Conservation (phyloP, 2,797 vertebrate genomes). For the Lerista edwardsae region DNA sequence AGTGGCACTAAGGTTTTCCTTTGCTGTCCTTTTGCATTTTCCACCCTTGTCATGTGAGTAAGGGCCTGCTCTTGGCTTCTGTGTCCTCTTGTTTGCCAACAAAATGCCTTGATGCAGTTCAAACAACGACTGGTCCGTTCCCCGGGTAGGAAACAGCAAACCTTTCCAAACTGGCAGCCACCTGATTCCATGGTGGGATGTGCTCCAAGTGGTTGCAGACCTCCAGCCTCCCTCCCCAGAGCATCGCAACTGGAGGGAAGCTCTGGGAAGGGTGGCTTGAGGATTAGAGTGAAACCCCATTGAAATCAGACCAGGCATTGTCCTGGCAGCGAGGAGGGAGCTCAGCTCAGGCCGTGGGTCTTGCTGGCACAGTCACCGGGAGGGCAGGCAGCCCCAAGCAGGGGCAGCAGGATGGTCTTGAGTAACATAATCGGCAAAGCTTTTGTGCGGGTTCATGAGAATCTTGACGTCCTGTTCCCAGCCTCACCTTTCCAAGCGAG, state of each 20-base stretch:
- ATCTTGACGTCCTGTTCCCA: not conserved
- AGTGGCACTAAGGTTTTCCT: too few relatives aligned
- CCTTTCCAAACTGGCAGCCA: not conserved
- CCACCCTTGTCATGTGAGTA: not conserved
- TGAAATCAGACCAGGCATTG: not conserved
- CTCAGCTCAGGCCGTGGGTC: not conserved
- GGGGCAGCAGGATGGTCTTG: not conserved
- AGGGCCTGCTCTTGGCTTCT: not conserved
- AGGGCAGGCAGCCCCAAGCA: not conserved
- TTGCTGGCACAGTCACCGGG: not conserved
- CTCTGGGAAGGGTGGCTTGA: not conserved
- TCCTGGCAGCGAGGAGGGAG: not conserved
- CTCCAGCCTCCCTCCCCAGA: not conserved
- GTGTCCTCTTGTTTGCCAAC: slow-evolving; percentile 12
- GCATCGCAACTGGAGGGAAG: not conserved
- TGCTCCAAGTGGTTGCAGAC: not conserved
- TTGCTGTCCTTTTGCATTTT: not conserved
- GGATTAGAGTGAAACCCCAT: not conserved
- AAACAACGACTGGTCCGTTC: not conserved
- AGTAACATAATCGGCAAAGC: not conserved
- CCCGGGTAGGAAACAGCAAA: not conserved
- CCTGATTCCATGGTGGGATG: not conserved
- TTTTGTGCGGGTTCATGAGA: fast-evolving
- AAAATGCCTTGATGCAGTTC: not conserved
- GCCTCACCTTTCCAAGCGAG: not conserved